These are phyloP conservation scores for Haliclystus octoradiatus DNA, from an alignment of 30 jellyfish, hydroid and myxozoan genomes.

Conservation along the genomic window DNA sequence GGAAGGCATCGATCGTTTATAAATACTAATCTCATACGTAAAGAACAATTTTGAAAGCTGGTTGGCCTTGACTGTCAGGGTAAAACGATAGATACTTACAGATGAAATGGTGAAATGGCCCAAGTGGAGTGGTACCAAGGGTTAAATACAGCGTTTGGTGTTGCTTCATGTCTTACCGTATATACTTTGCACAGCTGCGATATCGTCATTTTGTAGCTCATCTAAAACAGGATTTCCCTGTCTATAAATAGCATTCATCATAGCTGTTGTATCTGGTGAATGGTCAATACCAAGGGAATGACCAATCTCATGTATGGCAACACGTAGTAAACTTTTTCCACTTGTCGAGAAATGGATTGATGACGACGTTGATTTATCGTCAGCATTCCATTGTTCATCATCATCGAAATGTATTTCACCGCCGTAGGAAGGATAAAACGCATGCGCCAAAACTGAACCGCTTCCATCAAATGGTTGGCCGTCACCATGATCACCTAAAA, in stretches of 20 bases:
- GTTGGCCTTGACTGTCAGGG: too few species aligned
- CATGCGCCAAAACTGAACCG: constrained; percentile 74
- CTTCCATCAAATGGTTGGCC: constrained; percentile 80
- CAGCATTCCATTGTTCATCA: constrained; percentile 68
- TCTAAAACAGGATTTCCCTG: neutral
- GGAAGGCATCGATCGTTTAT: too few species aligned
- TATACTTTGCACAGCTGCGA: constrained; percentile 49
- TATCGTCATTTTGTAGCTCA: constrained; percentile 46
- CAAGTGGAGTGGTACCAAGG: too few species aligned
- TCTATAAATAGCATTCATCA: constrained; percentile 37
- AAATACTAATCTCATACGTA: too few species aligned
- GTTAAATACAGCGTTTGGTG: too few species aligned
- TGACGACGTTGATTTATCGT: neutral
- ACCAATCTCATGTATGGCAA: constrained; percentile 75
- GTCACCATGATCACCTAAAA: constrained; percentile 46
- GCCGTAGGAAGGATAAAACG: constrained; percentile 57
- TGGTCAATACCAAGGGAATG: constrained; percentile 62
- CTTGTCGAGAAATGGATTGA: too few species aligned
- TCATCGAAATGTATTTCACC: constrained; percentile 88
- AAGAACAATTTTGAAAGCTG: too few species aligned
- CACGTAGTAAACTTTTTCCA: constrained; percentile 31
- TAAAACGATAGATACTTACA: too few species aligned
- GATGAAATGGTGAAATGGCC: too few species aligned
- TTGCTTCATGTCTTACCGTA: constrained; percentile 76
- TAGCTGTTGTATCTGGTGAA: constrained; percentile 27